phyloP scores from a whole-genome alignment of 2,113 vertebrate species.

The Leucosticte australis region DNA sequence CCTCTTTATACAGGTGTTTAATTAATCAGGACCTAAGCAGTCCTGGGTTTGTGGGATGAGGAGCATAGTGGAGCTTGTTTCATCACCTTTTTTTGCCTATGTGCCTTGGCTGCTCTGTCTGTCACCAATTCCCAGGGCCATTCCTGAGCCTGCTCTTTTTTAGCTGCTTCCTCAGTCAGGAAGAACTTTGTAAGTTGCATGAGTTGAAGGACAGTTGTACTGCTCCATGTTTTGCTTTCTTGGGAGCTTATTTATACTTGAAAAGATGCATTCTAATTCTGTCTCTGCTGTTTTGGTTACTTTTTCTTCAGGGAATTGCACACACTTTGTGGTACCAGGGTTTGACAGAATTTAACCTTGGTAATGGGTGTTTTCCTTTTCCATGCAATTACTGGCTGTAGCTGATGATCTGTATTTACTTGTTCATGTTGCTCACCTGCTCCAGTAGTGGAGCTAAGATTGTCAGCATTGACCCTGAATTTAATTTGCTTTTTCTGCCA shows the following conservation, averaged over 20 bases:
- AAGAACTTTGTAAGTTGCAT: not conserved
- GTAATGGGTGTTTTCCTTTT: not conserved
- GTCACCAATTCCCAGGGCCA: fast-evolving
- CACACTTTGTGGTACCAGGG: fast-evolving
- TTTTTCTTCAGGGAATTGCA: not conserved
- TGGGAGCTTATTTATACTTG: slow-evolving; percentile 2
- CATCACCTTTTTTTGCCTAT: not conserved
- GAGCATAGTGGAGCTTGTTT: not conserved
- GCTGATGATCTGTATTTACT: not conserved
- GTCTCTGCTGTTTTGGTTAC: slow-evolving; percentile 8
- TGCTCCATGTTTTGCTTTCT: not conserved
- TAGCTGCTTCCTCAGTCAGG: not conserved
- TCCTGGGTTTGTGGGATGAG: not conserved
- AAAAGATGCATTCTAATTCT: not conserved
- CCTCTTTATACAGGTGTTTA: not conserved
- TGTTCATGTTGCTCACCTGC: not conserved
- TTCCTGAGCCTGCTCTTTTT: not conserved
- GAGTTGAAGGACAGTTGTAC: not conserved
- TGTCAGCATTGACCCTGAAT: not conserved
- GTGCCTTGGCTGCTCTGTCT: not conserved
- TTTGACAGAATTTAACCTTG: not conserved
- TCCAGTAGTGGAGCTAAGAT: not conserved
- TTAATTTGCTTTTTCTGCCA: not conserved
- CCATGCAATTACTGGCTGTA: not conserved
- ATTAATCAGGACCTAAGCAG: not conserved